Evolutionary conservation across 2,797 vertebrate genomes (phyloP).

Genomic region (Mus caroli): DNA sequence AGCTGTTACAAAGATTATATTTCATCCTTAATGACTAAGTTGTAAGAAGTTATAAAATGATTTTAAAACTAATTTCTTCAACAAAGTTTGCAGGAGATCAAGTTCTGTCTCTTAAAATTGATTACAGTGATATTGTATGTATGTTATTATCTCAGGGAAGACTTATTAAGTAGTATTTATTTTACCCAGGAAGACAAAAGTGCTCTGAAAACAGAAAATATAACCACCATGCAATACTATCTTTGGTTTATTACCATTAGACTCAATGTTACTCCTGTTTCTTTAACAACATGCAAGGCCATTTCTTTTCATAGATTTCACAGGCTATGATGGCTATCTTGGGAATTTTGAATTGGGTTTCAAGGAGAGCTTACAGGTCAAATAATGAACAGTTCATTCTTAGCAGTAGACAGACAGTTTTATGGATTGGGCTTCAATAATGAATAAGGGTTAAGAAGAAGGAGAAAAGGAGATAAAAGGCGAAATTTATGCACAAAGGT

Average conservation of each 20-base stretch:
- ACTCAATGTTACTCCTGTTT: neutral
- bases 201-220: conserved; percentile 1
- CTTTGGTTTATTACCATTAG: neutral
- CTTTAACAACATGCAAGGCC: neutral
- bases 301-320: conserved; percentile 17
- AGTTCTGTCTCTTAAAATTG: conserved; percentile 42
- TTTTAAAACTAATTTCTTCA: conserved; percentile 54
- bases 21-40: conserved; percentile 28
- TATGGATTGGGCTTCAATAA: neutral
- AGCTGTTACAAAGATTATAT: neutral
- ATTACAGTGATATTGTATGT: neutral
- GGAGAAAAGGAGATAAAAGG: neutral
- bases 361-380: neutral
- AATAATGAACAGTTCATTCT: neutral
- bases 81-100: neutral
- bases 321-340: neutral
- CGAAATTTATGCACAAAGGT: neutral
- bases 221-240: neutral
- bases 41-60: conserved; percentile 25
- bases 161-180: neutral
- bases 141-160: conserved; percentile 3
- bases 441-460: neutral
- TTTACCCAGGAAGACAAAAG: conserved; percentile 23
- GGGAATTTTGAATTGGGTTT: neutral
- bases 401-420: neutral